Percentiles rank a stretch among this genome's conserved stretches.
Evolutionary conservation across 1,140 invertebrate genomes (phyloP).

Genomic region (Diuraphis noxia): DNA sequence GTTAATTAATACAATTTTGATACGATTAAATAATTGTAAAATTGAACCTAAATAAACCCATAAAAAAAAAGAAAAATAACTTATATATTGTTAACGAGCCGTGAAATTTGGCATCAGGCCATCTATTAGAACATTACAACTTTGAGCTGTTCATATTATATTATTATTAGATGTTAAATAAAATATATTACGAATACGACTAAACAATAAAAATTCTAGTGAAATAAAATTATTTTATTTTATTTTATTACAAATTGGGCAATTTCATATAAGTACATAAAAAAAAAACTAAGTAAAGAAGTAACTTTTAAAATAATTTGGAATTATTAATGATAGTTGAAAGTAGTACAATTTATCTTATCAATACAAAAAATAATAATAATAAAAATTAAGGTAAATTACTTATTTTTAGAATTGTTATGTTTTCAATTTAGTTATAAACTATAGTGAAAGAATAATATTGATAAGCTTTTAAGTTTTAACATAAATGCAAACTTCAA

Average conservation of each 20-base stretch:
- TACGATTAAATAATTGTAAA: not conserved
- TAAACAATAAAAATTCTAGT: not conserved
- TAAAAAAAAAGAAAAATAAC: not conserved
- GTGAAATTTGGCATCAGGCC: conserved; percentile 34
- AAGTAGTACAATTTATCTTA: not conserved
- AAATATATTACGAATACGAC: conserved; percentile 16
- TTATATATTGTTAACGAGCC: conserved; percentile 45
- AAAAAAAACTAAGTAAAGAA: not conserved
- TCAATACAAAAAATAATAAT: too few species aligned
- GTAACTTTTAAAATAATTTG: not conserved
- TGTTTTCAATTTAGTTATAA: too few species aligned
- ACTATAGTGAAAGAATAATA: too few species aligned
- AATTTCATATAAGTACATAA: not conserved
- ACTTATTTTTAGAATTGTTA: too few species aligned
- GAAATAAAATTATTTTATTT: not conserved
- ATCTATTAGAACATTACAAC: conserved; percentile 15
- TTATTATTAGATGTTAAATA: conserved; percentile 51
- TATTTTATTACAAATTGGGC: not conserved
- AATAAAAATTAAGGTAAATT: not conserved
- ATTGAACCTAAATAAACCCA: not conserved
- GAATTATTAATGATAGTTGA: not conserved
- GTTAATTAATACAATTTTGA: not conserved
- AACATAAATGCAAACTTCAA: too few species aligned
- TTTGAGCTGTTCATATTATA: not conserved
- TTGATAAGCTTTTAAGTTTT: too few species aligned